A percentile compares a stretch with the other conserved stretches of the same genome.
phyloP scores from a whole-genome alignment of 1,140 invertebrate species.

The Drosophila chauvacae region DNA sequence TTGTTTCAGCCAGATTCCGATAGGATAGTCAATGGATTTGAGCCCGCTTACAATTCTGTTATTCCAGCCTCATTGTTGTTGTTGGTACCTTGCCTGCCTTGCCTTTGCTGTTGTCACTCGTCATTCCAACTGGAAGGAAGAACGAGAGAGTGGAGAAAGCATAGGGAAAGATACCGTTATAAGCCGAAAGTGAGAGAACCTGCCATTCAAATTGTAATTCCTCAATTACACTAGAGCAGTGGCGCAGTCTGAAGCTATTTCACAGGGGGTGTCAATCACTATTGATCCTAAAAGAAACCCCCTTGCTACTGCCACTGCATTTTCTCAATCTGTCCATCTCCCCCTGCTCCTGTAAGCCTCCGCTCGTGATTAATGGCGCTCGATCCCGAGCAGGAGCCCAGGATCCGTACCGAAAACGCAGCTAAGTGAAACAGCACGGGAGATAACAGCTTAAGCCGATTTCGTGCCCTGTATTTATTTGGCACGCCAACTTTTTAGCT shows the following conservation, averaged over 20 bases:
- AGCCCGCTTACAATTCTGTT: slow-evolving; percentile 77
- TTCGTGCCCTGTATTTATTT: slow-evolving; percentile 74
- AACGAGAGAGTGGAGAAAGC: background rate
- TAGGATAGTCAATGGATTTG: slow-evolving; percentile 63
- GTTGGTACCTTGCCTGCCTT: slow-evolving; percentile 47
- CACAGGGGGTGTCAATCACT: background rate
- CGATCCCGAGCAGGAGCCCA: slow-evolving; percentile 35
- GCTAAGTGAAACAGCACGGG: slow-evolving; percentile 66
- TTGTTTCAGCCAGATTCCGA: slow-evolving; percentile 70
- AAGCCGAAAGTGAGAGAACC: slow-evolving; percentile 29
- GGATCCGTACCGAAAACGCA: slow-evolving; percentile 36
- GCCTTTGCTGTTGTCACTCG: slow-evolving; percentile 74
- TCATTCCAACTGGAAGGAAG: slow-evolving; percentile 20
- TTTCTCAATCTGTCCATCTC: background rate
- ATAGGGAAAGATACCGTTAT: slow-evolving; percentile 14
- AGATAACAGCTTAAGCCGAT: slow-evolving; percentile 70
- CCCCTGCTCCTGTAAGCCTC: slow-evolving; percentile 24
- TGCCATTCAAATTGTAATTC: slow-evolving; percentile 79
- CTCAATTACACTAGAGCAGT: slow-evolving; percentile 71
- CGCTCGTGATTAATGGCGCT: slow-evolving; percentile 66
- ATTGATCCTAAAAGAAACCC: background rate
- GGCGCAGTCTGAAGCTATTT: background rate
- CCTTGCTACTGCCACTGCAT: background rate
- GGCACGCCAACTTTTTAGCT: slow-evolving; percentile 74
- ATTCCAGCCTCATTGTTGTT: slow-evolving; percentile 28